Evolutionary conservation across 2,113 vertebrate species (phyloP).

Genomic region (Notarius quadriscutis): DNA sequence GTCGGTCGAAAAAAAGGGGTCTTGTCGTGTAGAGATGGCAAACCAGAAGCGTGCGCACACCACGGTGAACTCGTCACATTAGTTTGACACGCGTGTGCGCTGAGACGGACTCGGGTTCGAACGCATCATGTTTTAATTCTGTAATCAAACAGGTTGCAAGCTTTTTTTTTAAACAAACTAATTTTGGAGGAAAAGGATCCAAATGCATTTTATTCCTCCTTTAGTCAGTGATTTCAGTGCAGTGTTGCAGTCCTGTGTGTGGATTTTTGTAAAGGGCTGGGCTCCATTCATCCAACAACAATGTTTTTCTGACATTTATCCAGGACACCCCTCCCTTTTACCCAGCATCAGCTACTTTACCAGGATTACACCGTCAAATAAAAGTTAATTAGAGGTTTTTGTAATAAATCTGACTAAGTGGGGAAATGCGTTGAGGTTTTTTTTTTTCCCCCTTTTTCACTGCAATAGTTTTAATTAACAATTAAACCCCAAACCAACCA

Average conservation of each 20-base stretch:
- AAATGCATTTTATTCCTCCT: background rate
- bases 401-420: background rate
- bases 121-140: background rate
- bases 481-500: background rate
- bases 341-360: constrained; percentile 2
- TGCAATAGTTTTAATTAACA: background rate
- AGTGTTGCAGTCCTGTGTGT: background rate
- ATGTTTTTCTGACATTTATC: constrained; percentile 31
- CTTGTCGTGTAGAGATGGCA: too few relatives aligned
- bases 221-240: background rate
- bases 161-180: background rate
- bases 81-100: background rate
- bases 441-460: background rate
- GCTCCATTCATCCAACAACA: constrained; percentile 22
- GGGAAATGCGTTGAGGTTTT: background rate
- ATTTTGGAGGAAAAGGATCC: background rate
- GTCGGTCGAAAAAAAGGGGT: too few relatives aligned
- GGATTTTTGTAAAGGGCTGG: constrained; percentile 19
- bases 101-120: background rate
- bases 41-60: background rate
- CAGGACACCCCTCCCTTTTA: constrained; percentile 43
- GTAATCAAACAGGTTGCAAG: background rate
- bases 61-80: background rate
- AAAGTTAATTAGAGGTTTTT: background rate
- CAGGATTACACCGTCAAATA: background rate